Evolutionary conservation across 2,797 vertebrate genomes (phyloP).

Genomic region (Myotis daubentonii): DNA sequence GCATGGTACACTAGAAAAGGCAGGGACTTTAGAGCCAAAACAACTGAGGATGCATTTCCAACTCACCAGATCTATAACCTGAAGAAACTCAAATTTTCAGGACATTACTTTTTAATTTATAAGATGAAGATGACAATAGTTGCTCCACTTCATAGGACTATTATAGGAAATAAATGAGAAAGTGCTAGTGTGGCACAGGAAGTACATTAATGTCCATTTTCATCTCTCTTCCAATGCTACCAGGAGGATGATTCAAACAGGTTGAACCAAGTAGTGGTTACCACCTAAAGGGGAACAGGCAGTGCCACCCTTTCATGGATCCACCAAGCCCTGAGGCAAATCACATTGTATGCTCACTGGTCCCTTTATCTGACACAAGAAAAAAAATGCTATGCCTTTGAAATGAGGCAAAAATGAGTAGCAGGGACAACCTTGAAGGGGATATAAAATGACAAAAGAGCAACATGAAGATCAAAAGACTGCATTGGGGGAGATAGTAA

Average conservation of each 20-base stretch:
- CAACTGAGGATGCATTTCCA: background rate
- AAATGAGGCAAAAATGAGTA: constrained; percentile 9
- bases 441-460: background rate
- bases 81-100: constrained; percentile 37
- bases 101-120: background rate
- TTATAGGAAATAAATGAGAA: constrained; percentile 20
- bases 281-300: background rate
- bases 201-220: background rate
- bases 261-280: background rate
- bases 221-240: background rate
- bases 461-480: background rate
- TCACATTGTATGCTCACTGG: background rate
- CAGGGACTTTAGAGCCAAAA: background rate
- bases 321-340: background rate
- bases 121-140: background rate
- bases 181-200: background rate
- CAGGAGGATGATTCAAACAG: background rate
- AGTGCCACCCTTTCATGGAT: background rate
- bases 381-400: background rate
- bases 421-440: background rate
- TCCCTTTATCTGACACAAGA: background rate
- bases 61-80: background rate
- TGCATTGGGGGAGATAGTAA: background rate
- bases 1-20: background rate
- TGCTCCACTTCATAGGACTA: background rate